phyloP scores from a whole-genome alignment of 2,888 invertebrate genomes.

The Mesoligia furuncula region DNA sequence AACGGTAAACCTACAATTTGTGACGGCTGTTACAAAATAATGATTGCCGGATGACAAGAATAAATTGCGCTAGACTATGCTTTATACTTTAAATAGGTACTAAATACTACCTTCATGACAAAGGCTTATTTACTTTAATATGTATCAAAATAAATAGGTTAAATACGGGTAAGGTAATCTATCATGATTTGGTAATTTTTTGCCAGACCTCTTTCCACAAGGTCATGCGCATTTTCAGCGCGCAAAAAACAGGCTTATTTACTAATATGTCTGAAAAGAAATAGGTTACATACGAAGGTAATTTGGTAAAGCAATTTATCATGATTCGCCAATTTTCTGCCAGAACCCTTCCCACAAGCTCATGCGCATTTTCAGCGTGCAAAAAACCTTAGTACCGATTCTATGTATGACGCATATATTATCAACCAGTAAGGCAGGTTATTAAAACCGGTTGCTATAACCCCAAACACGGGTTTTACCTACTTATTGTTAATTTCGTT shows the following conservation, averaged over 20 bases:
- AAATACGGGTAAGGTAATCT: conserved; percentile 7
- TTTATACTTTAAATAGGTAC: neutral
- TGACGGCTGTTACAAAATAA: conserved; percentile 18
- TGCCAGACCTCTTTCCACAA: conserved; percentile 2
- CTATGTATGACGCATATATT: conserved; percentile 14
- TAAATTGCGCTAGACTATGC: conserved; percentile 5
- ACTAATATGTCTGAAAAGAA: conserved; percentile 8
- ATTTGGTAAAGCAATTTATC: too few species aligned
- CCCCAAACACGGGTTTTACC: conserved; percentile 9
- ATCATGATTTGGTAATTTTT: conserved; percentile 1
- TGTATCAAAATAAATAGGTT: conserved; percentile 5
- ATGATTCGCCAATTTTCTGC: too few species aligned
- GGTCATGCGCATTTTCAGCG: conserved; percentile 11
- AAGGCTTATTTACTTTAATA: conserved; percentile 11
- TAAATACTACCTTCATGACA: neutral
- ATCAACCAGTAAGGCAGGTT: conserved; percentile 33
- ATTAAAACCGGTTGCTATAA: conserved; percentile 22
- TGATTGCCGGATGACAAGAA: conserved; percentile 21
- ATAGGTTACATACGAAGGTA: conserved; percentile 1
- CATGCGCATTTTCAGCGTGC: conserved; percentile 6
- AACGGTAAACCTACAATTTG: conserved; percentile 8
- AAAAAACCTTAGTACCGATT: neutral
- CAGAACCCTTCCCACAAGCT: conserved; percentile 4
- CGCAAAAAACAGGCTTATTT: conserved; percentile 13
- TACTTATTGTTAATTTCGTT: neutral